Evolutionary conservation across 2,797 vertebrate genomes (phyloP).

Genomic region (Protonibea diacanthus): DNA sequence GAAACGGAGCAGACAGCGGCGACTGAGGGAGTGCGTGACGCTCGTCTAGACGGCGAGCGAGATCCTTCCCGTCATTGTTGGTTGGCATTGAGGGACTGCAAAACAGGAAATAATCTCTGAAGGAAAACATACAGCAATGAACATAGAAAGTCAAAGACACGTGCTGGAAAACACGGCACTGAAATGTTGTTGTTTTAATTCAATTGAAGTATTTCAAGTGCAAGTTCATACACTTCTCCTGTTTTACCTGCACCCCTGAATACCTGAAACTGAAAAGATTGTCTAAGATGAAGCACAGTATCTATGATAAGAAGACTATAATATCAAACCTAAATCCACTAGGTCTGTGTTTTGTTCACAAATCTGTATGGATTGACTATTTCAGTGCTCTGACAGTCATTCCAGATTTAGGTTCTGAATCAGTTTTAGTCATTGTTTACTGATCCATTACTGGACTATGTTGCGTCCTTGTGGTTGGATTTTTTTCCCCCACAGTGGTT

Average conservation of each 20-base stretch:
- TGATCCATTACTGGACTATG: not conserved
- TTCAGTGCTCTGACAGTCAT: not conserved
- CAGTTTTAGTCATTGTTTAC: slow-evolving; percentile 1
- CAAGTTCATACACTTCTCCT: not conserved
- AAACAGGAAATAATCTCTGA: slow-evolving; percentile 80
- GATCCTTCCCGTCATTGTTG: slow-evolving; percentile 84
- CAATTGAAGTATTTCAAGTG: not conserved
- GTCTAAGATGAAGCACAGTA: not conserved
- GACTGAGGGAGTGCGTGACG: slow-evolving; percentile 60
- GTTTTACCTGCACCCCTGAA: not conserved
- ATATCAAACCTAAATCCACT: not conserved
- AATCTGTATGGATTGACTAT: not conserved
- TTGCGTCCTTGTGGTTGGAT: not conserved
- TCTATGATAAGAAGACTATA: not conserved
- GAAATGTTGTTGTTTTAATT: not conserved
- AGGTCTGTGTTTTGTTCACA: not conserved
- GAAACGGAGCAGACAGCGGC: slow-evolving; percentile 50
- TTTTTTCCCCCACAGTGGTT: not conserved
- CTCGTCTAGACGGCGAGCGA: slow-evolving; percentile 78
- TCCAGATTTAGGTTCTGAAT: not conserved
- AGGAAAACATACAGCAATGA: slow-evolving; percentile 53
- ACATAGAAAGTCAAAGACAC: slow-evolving; percentile 44
- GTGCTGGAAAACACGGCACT: not conserved
- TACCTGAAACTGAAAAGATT: not conserved
- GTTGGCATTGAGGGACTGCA: slow-evolving; percentile 72